phyloP scores from a whole-genome alignment of 2,113 vertebrate species.

The Anolis sagrei region DNA sequence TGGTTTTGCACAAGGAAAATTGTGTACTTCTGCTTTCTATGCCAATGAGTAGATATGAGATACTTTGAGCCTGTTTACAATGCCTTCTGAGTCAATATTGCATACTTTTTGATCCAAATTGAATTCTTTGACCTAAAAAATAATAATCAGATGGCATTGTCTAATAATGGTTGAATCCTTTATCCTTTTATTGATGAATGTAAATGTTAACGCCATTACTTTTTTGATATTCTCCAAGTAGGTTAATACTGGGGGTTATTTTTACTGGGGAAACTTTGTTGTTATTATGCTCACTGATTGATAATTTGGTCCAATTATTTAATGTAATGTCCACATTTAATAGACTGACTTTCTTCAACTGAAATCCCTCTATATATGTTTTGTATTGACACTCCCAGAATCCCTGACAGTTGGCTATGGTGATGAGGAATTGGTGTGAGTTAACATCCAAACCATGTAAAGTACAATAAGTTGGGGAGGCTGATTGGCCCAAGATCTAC shows the following conservation, averaged over 20 bases:
- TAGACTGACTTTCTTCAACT: background rate
- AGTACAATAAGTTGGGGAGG: background rate
- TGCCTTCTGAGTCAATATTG: background rate
- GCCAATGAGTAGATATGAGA: background rate
- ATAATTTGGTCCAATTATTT: background rate
- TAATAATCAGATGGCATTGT: background rate
- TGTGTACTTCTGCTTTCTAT: background rate
- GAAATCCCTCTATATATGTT: background rate
- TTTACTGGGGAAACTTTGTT: background rate
- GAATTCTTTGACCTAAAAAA: background rate
- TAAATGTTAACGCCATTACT: background rate
- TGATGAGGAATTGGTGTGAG: background rate
- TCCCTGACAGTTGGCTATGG: too few species aligned
- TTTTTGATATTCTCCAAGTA: background rate
- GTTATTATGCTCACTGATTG: too few species aligned
- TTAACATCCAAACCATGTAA: background rate
- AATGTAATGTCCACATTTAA: background rate
- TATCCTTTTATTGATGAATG: background rate
- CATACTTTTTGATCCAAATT: background rate
- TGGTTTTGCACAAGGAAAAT: too few species aligned
- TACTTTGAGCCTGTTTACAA: background rate
- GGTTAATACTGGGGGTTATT: too few species aligned
- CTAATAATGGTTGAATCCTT: background rate
- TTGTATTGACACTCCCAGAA: background rate
- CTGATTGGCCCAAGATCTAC: background rate